Base-by-base conservation (phyloP, 2,113 vertebrate species). In the Alectura lathami region DNA sequence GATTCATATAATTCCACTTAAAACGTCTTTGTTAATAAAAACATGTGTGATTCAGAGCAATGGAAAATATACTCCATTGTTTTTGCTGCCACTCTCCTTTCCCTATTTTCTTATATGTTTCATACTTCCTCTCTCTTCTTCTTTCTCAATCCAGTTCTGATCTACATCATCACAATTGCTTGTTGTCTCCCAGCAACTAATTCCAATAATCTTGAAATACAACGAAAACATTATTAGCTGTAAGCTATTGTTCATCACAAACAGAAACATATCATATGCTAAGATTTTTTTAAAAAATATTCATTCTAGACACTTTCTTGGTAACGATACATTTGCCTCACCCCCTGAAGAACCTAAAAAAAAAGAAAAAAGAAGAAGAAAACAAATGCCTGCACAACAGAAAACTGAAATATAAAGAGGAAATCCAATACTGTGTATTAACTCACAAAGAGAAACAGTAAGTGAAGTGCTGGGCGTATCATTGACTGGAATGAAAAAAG, bases 351-450 rank as follows among this genome's bases (percentile, higher is more conserved):
- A 93, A 88, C 73, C 6, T 26, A n/a, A 76, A 34, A 60, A 0
- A 17, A 47, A 34, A 38, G 10, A 12, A 54, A 34, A 29, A 27
- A 3, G 4, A 5, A 2, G 8, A 32, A 17, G 13, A 40, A 57
- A 54, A 1, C 32, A 83, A 89, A 91, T 34, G 9, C 34, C 51
- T 53, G 34, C 23, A 87, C 62, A 91, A 87, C 60, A 26, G 14
- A 86, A 69, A 53, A 91, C 66, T 69, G 59, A 73, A 87, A 79
- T 72, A 82, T n/a, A 73, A 54, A 75, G 48, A 78, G 8, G 36
- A 91, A 94, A 94, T 89, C 34, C 56, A 87, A 72, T 91, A 84
- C 60, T 56, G 10, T 75, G 21, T 79, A 72, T 95, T 94, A 94
- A 68, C 34, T 84, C 56, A 76, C 60, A 88, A 81, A 87, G 30